phyloP scores from a whole-genome alignment of 2,113 vertebrate species.

The Sander vitreus region DNA sequence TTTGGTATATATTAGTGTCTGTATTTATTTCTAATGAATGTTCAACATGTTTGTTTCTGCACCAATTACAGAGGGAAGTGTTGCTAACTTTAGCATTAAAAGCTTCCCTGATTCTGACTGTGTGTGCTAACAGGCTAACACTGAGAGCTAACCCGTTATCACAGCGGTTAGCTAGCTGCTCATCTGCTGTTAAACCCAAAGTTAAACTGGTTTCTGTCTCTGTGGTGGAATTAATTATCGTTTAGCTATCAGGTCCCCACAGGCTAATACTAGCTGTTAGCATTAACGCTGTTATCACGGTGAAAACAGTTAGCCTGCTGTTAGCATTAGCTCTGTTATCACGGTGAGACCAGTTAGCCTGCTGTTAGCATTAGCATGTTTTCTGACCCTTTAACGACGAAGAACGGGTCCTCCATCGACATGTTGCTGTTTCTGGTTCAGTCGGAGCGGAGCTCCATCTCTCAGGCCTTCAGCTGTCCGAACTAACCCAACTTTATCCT shows the following conservation, averaged over 20 bases:
- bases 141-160: neutral
- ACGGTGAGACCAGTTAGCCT: neutral
- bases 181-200: neutral
- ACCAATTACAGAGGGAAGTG: too few species aligned
- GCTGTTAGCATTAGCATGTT: constrained; percentile 8
- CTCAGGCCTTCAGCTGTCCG: neutral
- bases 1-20: too few species aligned
- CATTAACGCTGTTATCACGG: too few species aligned
- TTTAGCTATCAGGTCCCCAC: too few species aligned
- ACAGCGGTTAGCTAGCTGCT: neutral
- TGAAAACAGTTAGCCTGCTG: too few species aligned
- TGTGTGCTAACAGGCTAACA: constrained; percentile 26
- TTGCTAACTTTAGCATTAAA: too few species aligned
- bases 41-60: too few species aligned
- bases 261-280: too few species aligned
- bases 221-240: too few species aligned
- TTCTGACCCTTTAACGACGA: constrained; percentile 97
- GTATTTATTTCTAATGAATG: too few species aligned
- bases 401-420: constrained; percentile 99
- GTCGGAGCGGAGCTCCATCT: constrained; percentile 44
- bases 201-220: neutral
- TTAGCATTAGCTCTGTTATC: constrained; percentile 5
- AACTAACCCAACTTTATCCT: neutral
- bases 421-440: constrained; percentile 77
- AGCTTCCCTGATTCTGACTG: too few species aligned